These are phyloP conservation scores for Jacana jacana DNA, from an alignment of 2,113 vertebrate species.

Conservation along the genomic window DNA sequence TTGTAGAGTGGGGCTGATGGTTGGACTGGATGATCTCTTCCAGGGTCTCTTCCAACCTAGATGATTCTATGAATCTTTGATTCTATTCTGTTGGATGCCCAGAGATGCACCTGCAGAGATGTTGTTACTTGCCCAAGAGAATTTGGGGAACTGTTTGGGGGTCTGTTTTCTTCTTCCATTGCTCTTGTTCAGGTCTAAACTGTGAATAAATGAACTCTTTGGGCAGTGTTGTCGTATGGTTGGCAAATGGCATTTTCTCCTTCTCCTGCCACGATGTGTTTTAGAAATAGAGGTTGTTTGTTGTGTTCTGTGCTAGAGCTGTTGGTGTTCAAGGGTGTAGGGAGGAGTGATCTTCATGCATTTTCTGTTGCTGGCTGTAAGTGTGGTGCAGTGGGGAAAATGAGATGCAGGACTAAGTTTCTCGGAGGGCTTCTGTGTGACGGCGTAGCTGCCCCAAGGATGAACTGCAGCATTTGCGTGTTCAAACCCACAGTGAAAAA, in stretches of 20 bases:
- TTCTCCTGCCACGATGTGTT: background rate
- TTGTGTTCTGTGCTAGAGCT: background rate
- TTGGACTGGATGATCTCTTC: no score
- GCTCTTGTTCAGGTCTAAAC: background rate
- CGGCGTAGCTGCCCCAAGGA: background rate
- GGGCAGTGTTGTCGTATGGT: background rate
- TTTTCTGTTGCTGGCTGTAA: background rate
- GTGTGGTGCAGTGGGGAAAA: background rate
- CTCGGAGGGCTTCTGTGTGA: background rate
- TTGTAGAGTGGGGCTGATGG: no score
- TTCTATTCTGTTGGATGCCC: background rate
- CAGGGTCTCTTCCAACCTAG: no score
- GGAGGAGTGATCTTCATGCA: rapidly evolving
- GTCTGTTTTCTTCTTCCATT: background rate
- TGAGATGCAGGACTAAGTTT: background rate
- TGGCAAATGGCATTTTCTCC: background rate
- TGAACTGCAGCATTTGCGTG: background rate
- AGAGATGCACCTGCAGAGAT: background rate
- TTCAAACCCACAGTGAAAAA: background rate
- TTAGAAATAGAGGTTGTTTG: background rate
- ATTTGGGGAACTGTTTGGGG: background rate
- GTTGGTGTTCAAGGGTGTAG: background rate
- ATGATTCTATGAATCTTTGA: no score
- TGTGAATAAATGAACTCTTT: background rate
- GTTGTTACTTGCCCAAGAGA: background rate